Conservation (phyloP, 2,888 invertebrate species). For the Podotricha telesiphe region DNA sequence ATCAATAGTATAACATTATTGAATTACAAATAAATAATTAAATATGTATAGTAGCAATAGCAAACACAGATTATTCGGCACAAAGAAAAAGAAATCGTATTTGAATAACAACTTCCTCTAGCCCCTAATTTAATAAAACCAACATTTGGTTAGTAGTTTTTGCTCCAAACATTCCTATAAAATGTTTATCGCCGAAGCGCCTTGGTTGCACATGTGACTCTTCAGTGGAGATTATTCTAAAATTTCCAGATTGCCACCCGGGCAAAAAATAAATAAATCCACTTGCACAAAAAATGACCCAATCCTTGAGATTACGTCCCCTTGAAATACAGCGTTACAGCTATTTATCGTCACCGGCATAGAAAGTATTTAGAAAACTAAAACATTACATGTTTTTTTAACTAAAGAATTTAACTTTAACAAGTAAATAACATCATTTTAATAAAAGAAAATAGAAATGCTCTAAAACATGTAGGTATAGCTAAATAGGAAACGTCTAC, state of each 20-base stretch:
- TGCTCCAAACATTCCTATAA: slow-evolving; percentile 80
- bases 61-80: slow-evolving; percentile 36
- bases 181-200: slow-evolving; percentile 75
- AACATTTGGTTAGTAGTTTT: slow-evolving; percentile 80
- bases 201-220: slow-evolving; percentile 74
- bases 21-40: neutral
- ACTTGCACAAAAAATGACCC: slow-evolving; percentile 72
- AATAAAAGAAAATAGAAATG: too few species aligned
- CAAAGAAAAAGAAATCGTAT: slow-evolving; percentile 55
- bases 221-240: slow-evolving; percentile 78
- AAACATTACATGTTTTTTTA: neutral
- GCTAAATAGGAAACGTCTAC: too few species aligned
- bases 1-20: too few species aligned
- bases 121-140: slow-evolving; percentile 67
- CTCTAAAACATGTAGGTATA: too few species aligned
- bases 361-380: slow-evolving; percentile 4
- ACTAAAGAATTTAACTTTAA: too few species aligned
- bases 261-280: slow-evolving; percentile 83
- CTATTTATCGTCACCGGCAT: slow-evolving; percentile 52
- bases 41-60: neutral
- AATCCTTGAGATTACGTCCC: slow-evolving; percentile 76
- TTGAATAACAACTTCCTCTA: slow-evolving; percentile 77
- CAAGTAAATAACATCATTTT: too few species aligned
- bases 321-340: slow-evolving; percentile 74
- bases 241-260: slow-evolving; percentile 83